A percentile compares a stretch with the other conserved stretches of the same genome.
Evolutionary conservation across 2,888 invertebrate species (phyloP).

Genomic region (Stenotaenia linearis): DNA sequence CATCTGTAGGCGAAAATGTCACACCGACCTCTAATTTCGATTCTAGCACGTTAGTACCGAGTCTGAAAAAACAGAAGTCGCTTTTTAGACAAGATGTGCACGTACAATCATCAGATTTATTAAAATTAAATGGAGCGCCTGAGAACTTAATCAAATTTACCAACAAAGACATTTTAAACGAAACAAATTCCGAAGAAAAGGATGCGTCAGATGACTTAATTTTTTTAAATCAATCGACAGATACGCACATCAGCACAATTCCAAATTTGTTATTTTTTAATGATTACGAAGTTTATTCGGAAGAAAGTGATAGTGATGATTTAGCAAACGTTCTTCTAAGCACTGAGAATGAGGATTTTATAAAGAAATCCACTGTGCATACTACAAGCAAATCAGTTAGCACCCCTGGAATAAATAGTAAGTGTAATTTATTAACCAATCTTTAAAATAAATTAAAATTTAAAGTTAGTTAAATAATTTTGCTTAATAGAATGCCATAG

Average conservation of each 20-base stretch:
- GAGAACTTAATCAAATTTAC: neutral
- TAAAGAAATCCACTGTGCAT: neutral
- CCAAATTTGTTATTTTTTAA: neutral
- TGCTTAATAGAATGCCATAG: neutral
- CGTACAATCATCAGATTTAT: neutral
- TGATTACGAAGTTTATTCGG: neutral
- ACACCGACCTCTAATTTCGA: too few relatives aligned
- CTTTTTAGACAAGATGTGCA: neutral
- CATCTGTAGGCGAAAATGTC: neutral
- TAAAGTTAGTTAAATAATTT: neutral
- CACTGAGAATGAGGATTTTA: neutral
- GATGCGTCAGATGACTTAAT: neutral
- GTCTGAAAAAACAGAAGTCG: neutral
- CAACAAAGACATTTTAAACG: neutral
- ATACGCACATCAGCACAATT: neutral
- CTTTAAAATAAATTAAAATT: neutral
- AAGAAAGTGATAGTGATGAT: neutral
- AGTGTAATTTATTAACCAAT: neutral
- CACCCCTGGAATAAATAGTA: neutral
- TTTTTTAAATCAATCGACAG: neutral
- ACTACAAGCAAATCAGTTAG: neutral
- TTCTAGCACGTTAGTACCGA: neutral
- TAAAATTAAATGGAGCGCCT: neutral
- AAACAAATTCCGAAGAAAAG: neutral
- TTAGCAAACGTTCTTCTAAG: neutral